These are phyloP conservation scores for Aphidius ervi DNA, from an alignment of 1,140 invertebrate genomes.

Conservation along the genomic window DNA sequence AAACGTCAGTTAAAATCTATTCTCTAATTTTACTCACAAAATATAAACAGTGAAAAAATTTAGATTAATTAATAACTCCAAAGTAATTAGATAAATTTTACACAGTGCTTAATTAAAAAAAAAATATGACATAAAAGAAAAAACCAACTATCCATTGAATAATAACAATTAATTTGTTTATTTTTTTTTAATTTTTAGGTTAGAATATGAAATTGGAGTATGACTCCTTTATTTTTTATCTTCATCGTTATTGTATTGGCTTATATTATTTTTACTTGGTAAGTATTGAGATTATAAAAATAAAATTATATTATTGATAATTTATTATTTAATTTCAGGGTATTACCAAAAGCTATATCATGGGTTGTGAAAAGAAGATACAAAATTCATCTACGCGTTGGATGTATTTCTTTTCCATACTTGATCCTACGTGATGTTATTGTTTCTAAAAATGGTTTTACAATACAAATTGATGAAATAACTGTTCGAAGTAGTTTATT, in stretches of 20 bases:
- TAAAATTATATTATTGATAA: not conserved
- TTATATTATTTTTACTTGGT: conserved; percentile 52
- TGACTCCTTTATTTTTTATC: conserved; percentile 45
- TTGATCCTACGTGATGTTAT: conserved; percentile 65
- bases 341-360: conserved; percentile 63
- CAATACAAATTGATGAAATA: conserved; percentile 79
- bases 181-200: conserved; percentile 6
- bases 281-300: conserved; percentile 27
- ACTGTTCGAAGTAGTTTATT: conserved; percentile 84
- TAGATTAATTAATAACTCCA: too few species aligned
- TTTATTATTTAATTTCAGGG: conserved; percentile 48
- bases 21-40: too few species aligned
- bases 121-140: too few species aligned
- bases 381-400: conserved; percentile 64
- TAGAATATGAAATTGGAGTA: conserved; percentile 21
- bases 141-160: too few species aligned
- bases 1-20: too few species aligned
- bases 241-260: conserved; percentile 41
- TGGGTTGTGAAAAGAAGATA: conserved; percentile 66
- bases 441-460: conserved; percentile 64
- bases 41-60: too few species aligned
- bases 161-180: too few species aligned
- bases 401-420: conserved; percentile 64
- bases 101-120: too few species aligned
- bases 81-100: too few species aligned